Evolutionary conservation across 2,113 vertebrate genomes (phyloP), one percentile per base, ranked within the genome.

Genomic region (Rattus norvegicus): DNA sequence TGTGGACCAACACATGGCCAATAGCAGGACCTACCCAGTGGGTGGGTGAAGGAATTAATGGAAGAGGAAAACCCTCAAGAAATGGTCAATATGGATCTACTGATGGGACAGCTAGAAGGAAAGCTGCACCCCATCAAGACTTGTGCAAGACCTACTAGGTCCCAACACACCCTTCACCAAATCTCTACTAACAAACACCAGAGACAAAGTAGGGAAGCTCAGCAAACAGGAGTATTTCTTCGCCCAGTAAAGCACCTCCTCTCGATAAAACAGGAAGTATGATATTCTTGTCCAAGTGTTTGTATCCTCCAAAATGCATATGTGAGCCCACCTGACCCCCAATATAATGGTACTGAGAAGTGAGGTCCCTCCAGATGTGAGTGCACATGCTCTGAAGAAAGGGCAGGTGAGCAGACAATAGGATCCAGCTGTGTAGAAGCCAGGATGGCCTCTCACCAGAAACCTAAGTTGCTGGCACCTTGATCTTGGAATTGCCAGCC

Each of bases 11-110:
- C 93, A 26, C 33, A 75, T 12, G 69, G 16, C 52, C 91, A 90
- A 1, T 33, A 90, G 93, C 8, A 59, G 69, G 63, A 59, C 14
- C 79, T 75, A 47, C 14, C 73, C 33, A 72, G 72, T 84, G 67
- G 84, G 73, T 69, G 36, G 92, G 39, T 80, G 47, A 83, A 80
- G 54, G 49, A 7, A 39, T 43, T 90, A 85, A 28, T 69, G 76
- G 20, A 30, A 94, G 85, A 96, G 47, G 17, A 90, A 92, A 87
- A 65, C 24, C 36, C 70, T 80, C 56, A 24, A 67, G 52, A 91
- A 88, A 90, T 43, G 28, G 16, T 59, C 72, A 89, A 22, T 26
- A 61, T 4, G 26, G 28, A 90, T n/a, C 33, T 33, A 88, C 22
- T 65, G 39, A 95, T 63, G 33, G 76, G 72, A 1, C 3, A 0